These are phyloP conservation scores for Ectemnius continuus DNA, from an alignment of 2,888 invertebrate genomes.

Conservation along the genomic window DNA sequence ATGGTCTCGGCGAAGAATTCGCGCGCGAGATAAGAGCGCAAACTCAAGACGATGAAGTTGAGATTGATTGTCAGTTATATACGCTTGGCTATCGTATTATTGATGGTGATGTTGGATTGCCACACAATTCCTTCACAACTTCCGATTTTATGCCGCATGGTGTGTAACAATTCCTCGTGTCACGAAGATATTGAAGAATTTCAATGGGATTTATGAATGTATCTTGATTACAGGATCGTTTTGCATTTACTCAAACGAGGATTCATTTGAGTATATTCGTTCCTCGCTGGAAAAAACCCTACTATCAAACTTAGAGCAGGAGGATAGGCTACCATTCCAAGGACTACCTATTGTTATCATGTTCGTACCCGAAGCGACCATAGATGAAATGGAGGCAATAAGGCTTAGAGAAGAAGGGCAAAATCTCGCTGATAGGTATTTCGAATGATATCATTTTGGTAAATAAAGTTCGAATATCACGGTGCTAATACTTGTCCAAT, in stretches of 20 bases:
- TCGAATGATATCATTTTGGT: constrained; percentile 12
- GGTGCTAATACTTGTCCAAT: constrained; percentile 27
- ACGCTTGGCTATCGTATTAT: constrained; percentile 91
- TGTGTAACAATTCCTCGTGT: constrained; percentile 71
- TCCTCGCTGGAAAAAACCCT: constrained; percentile 95
- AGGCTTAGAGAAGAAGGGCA: constrained; percentile 93
- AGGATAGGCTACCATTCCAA: constrained; percentile 92
- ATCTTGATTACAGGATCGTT: constrained; percentile 82
- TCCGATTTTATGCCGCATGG: constrained; percentile 95
- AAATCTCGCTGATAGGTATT: constrained; percentile 91
- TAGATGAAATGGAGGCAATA: constrained; percentile 91
- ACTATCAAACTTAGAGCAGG: constrained; percentile 92
- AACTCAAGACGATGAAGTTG: constrained; percentile 92
- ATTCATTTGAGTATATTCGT: constrained; percentile 94
- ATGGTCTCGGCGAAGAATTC: constrained; percentile 92
- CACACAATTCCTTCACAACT: constrained; percentile 89
- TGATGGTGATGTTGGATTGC: constrained; percentile 90
- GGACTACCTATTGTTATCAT: constrained; percentile 93
- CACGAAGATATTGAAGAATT: neutral
- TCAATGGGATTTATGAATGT: constrained; percentile 6
- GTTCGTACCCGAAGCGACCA: constrained; percentile 90
- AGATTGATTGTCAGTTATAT: constrained; percentile 88
- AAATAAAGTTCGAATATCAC: neutral
- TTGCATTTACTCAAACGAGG: constrained; percentile 93
- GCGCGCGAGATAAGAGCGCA: constrained; percentile 91